Evolutionary conservation across 2,113 vertebrate genomes (phyloP).

Genomic region (Budorcas taxicolor): DNA sequence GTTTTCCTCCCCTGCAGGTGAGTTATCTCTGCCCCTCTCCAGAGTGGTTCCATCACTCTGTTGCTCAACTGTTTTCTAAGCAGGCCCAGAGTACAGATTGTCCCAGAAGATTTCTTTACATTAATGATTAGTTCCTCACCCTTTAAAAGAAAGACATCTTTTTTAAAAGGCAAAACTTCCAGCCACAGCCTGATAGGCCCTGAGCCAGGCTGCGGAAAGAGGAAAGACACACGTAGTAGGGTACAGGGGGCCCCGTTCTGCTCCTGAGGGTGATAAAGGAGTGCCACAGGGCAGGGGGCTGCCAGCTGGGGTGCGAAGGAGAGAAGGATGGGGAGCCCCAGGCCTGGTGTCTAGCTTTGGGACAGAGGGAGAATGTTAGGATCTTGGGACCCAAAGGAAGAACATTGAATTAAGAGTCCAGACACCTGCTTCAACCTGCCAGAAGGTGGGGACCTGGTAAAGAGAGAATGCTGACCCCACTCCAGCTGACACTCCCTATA

Average conservation of each 20-base stretch:
- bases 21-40: not conserved
- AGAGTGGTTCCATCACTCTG: not conserved
- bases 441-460: not conserved
- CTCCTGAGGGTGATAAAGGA: not conserved
- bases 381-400: not conserved
- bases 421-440: not conserved
- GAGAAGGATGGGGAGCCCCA: not conserved
- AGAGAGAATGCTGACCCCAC: not conserved
- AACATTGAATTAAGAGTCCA: not conserved
- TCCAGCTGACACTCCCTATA: not conserved
- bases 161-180: not conserved
- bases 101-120: not conserved
- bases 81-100: not conserved
- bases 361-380: not conserved
- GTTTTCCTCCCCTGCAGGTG: not conserved
- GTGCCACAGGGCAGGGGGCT: not conserved
- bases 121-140: not conserved
- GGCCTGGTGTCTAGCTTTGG: not conserved
- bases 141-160: not conserved
- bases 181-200: not conserved
- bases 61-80: not conserved
- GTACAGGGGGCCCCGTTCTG: fast-evolving
- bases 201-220: not conserved
- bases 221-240: not conserved
- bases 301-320: not conserved